These are phyloP conservation scores for Megatriorchis doriae DNA, from an alignment of 2,113 vertebrate genomes.

Conservation along the genomic window DNA sequence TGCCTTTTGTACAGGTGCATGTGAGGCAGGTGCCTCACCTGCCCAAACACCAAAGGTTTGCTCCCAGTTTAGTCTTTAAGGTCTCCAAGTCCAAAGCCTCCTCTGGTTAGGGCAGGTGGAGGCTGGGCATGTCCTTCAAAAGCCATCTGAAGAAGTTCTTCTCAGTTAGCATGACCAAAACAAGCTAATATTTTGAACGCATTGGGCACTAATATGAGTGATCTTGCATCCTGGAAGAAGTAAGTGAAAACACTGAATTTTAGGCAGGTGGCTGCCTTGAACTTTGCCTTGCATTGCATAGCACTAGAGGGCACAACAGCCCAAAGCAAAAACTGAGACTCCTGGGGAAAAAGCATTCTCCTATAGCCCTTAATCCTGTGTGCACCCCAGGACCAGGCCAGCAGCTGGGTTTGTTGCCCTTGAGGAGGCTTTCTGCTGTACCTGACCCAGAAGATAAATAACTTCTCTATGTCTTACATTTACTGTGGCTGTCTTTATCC, in stretches of 20 bases:
- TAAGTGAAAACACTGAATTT: background rate
- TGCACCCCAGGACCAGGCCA: background rate
- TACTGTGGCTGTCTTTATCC: background rate
- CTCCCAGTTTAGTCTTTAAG: background rate
- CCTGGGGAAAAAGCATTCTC: background rate
- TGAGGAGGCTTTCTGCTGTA: background rate
- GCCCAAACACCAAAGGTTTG: background rate
- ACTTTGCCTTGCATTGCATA: background rate
- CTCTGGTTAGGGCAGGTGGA: background rate
- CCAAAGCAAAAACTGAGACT: background rate
- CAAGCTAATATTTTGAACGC: background rate
- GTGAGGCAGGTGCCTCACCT: background rate
- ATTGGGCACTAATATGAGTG: accelerated
- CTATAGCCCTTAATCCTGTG: background rate
- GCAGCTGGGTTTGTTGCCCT: background rate
- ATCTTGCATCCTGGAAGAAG: background rate
- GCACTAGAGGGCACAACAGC: constrained; percentile 18
- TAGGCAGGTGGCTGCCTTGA: background rate
- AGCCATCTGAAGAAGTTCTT: background rate
- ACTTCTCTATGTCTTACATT: background rate
- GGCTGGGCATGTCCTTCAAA: background rate
- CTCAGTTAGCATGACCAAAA: background rate
- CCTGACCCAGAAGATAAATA: background rate
- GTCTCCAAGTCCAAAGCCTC: background rate
- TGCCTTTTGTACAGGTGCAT: background rate